Percentiles rank a stretch among this genome's conserved stretches.
Evolutionary conservation across 2,113 vertebrate species (phyloP).

Genomic region (Hippocampus guttulatus): DNA sequence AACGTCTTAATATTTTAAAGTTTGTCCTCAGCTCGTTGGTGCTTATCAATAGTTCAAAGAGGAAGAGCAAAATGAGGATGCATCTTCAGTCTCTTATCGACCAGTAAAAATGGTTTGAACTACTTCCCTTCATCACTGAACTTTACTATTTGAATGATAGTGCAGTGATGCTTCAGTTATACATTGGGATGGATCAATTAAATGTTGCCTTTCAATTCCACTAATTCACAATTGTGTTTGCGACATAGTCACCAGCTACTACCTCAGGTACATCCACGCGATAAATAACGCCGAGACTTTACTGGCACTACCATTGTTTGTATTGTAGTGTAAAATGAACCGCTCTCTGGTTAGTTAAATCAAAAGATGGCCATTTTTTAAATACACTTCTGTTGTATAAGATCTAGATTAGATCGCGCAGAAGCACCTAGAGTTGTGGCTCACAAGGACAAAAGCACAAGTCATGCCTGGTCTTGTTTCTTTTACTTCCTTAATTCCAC

Average conservation of each 20-base stretch:
- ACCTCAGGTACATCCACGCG: too few species aligned
- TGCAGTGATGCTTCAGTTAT: too few species aligned
- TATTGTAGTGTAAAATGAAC: neutral
- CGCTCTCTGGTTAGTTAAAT: neutral
- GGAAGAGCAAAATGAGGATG: neutral
- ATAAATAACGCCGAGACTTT: too few species aligned
- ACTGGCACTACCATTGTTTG: too few species aligned
- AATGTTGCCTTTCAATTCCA: too few species aligned
- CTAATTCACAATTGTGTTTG: too few species aligned
- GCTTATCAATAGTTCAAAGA: constrained; percentile 29
- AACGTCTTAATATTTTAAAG: constrained; percentile 32
- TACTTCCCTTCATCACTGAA: neutral
- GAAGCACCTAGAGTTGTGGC: neutral
- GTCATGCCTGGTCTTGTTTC: neutral
- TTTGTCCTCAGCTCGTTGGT: constrained; percentile 10
- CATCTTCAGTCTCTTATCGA: neutral
- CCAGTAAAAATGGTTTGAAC: neutral
- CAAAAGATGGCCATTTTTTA: neutral
- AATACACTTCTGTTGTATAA: too few species aligned
- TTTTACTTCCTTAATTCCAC: neutral
- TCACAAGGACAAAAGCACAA: neutral
- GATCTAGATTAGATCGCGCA: neutral
- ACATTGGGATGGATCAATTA: too few species aligned
- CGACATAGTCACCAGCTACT: too few species aligned
- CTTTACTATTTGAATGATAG: too few species aligned